phyloP scores from a whole-genome alignment of 2,113 vertebrate species.

The Ictalurus punctatus region DNA sequence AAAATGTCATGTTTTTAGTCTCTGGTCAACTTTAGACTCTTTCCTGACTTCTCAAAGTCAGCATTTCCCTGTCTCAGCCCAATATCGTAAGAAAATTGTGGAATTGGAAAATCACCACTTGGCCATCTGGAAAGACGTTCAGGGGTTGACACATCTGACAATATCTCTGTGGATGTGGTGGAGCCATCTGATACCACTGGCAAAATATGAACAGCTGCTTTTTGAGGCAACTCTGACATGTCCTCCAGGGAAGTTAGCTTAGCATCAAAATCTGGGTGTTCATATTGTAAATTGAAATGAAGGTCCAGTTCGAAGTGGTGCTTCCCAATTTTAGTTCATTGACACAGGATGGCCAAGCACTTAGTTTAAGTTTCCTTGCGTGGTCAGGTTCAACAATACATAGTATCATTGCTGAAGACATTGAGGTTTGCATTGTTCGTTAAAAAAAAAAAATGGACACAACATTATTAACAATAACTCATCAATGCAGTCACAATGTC shows the following conservation, averaged over 20 bases:
- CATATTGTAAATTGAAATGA: background rate
- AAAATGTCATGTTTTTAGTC: constrained; percentile 45
- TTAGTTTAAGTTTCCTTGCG: constrained; percentile 51
- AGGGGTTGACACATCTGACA: constrained; percentile 51
- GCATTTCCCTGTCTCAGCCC: constrained; percentile 57
- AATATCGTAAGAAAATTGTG: constrained; percentile 49
- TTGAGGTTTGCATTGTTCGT: background rate
- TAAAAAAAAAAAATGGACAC: background rate
- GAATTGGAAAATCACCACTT: constrained; percentile 46
- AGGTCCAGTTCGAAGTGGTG: no score
- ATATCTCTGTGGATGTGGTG: constrained; percentile 39
- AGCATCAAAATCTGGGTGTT: no score
- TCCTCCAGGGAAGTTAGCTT: no score
- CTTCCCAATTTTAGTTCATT: constrained; percentile 42
- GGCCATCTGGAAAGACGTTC: constrained; percentile 49
- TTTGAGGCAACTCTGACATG: no score
- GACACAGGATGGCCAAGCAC: constrained; percentile 43
- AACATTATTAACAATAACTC: background rate
- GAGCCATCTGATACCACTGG: constrained; percentile 14
- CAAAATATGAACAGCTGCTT: no score
- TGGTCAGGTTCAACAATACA: background rate
- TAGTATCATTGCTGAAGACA: background rate
- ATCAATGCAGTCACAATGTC: background rate
- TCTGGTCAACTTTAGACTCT: constrained; percentile 44
- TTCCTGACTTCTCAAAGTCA: constrained; percentile 46